Evolutionary conservation across 1,140 invertebrate genomes (phyloP).

Genomic region (Drosophila obscura): DNA sequence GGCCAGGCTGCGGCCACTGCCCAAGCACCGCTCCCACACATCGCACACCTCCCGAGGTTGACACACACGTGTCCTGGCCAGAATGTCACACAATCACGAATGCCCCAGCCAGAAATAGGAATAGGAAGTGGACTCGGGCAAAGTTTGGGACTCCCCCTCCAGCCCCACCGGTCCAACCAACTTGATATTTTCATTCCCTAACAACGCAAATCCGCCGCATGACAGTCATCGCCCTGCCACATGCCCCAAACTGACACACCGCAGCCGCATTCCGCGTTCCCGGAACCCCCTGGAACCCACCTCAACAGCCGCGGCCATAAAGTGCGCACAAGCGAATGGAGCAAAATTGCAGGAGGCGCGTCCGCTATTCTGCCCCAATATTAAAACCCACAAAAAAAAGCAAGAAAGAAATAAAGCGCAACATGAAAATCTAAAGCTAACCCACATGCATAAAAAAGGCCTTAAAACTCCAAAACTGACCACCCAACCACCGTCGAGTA

Average conservation of each 20-base stretch:
- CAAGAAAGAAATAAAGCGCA: conserved; percentile 9
- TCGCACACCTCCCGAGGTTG: conserved; percentile 11
- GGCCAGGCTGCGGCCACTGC: conserved; percentile 26
- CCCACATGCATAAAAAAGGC: conserved; percentile 61
- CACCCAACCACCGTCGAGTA: conserved; percentile 40
- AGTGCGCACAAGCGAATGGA: conserved; percentile 59
- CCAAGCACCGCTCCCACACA: conserved; percentile 29
- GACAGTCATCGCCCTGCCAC: conserved; percentile 26
- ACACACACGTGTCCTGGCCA: conserved; percentile 46
- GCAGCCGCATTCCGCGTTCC: conserved; percentile 23
- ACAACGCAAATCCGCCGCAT: conserved; percentile 49
- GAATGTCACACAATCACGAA: conserved; percentile 49
- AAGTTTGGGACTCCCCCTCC: conserved; percentile 6
- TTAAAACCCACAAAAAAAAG: conserved; percentile 37
- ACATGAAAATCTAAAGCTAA: conserved; percentile 34
- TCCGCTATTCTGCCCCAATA: conserved; percentile 42
- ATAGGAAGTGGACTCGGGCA: not conserved
- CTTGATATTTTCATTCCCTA: conserved; percentile 50
- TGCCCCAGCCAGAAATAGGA: conserved; percentile 1
- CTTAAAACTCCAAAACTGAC: conserved; percentile 63
- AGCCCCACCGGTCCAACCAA: conserved; percentile 10
- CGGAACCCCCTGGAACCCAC: too few relatives aligned
- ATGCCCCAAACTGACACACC: conserved; percentile 27
- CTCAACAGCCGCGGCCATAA: conserved; percentile 51
- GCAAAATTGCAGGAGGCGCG: conserved; percentile 33